Percentiles rank a stretch among this genome's conserved stretches.
Evolutionary conservation across 2,888 invertebrate species (phyloP).

Genomic region (Parnassius orleans): DNA sequence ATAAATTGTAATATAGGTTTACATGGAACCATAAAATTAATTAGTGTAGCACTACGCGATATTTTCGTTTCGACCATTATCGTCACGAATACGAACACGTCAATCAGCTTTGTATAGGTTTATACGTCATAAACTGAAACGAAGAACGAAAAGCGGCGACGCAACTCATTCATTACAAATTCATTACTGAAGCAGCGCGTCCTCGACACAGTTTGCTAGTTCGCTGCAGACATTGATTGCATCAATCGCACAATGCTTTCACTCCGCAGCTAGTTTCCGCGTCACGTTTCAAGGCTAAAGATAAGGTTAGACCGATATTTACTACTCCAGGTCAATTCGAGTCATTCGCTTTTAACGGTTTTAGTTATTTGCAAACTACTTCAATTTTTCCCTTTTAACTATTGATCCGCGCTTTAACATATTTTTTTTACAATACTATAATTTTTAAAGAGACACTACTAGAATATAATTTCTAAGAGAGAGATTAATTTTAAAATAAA

Average conservation of each 20-base stretch:
- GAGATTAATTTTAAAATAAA: too few relatives aligned
- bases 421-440: too few relatives aligned
- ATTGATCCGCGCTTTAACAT: too few relatives aligned
- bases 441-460: too few relatives aligned
- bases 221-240: slow-evolving; percentile 55
- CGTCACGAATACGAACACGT: slow-evolving; percentile 9
- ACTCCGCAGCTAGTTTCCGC: slow-evolving; percentile 69
- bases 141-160: slow-evolving; percentile 16
- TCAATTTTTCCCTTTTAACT: too few relatives aligned
- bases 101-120: slow-evolving; percentile 3
- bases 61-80: not conserved
- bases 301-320: slow-evolving; percentile 67
- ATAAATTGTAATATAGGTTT: too few relatives aligned
- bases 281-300: slow-evolving; percentile 76
- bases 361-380: slow-evolving; percentile 36
- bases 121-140: slow-evolving; percentile 10
- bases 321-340: slow-evolving; percentile 69
- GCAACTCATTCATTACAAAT: slow-evolving; percentile 41
- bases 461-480: too few relatives aligned
- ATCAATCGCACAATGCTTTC: slow-evolving; percentile 73
- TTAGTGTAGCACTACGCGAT: too few relatives aligned
- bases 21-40: too few relatives aligned
- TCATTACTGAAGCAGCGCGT: slow-evolving; percentile 39
- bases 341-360: slow-evolving; percentile 70
- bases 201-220: slow-evolving; percentile 62